Base-by-base conservation (phyloP, 2,888 invertebrate genomes). In the Aricia artaxerxes region DNA sequence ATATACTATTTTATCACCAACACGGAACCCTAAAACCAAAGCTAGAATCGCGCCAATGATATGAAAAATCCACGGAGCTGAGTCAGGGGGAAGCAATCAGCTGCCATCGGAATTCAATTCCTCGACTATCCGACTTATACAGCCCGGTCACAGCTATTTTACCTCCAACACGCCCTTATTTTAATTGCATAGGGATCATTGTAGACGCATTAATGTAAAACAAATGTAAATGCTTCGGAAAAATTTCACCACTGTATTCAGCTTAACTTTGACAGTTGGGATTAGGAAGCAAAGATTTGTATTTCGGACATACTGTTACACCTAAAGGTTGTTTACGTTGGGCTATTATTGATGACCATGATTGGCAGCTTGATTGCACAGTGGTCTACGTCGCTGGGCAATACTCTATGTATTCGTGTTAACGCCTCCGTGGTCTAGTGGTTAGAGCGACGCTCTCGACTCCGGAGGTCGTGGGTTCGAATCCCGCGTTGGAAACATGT, bases 41-140 rank as follows among this genome's bases (percentile, higher is more conserved):
- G 40, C 31, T 78, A 9, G 73, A 49, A 78, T 78, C 60, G 73
- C 61, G 79, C 77, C 57, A 61, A 73, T 79, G 78, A 82, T 81
- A 82, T 82, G 81, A 80, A 80, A 81, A 79, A 80, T 82, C 82
- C 80, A 81, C 79, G 81, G 72, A 82, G 82, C 85, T 84, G 85
- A 85, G 82, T 84, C 85, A 84, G 85, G 78, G 80, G 82, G 81
- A 81, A 84, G 84, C 85, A 85, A 85, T 86, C 86, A 85, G 82
- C 81, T 78, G 82, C 80, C 80, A 80, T 44, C 81, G 81, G 81
- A 83, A 85, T 85, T 86, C 85, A 84, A 85, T 85, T 86, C 83
- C 81, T 81, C 81, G 81, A 82, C 82, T 82, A 81, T 82, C 80
- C 81, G 75, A 78, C 78, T 81, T 81, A 82, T 78, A 82, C 57